phyloP scores from a whole-genome alignment of 2,888 invertebrate species.

The Chymomyza amoena region DNA sequence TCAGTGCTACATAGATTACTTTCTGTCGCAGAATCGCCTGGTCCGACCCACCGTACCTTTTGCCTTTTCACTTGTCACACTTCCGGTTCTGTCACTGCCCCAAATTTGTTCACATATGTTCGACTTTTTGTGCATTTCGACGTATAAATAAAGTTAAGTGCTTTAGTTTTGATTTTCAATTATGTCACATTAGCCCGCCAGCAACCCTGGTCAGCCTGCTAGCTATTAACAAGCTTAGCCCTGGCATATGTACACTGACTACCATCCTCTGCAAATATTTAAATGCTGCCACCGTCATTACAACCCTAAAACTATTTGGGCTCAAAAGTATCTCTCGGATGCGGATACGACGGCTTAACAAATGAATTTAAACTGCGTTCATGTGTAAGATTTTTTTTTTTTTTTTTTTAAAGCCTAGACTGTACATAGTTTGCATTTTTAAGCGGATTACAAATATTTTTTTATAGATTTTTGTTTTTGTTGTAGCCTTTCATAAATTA shows the following conservation, averaged over 20 bases:
- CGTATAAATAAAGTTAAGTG: constrained; percentile 67
- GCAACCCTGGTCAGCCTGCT: background rate
- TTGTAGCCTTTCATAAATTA: constrained; percentile 49
- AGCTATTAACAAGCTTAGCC: constrained; percentile 61
- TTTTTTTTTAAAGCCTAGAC: constrained; percentile 46
- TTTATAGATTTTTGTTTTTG: constrained; percentile 3
- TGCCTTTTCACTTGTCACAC: constrained; percentile 21
- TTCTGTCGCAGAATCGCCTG: too few species aligned
- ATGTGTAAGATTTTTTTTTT: constrained; percentile 61
- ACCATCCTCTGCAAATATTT: constrained; percentile 47
- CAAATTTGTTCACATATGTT: constrained; percentile 56
- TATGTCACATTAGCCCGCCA: constrained; percentile 67
- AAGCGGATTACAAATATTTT: constrained; percentile 63
- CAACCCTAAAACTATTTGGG: constrained; percentile 58
- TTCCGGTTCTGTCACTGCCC: constrained; percentile 13
- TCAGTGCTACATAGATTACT: too few species aligned
- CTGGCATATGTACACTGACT: constrained; percentile 36
- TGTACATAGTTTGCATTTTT: constrained; percentile 37
- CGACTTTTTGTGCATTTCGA: constrained; percentile 65
- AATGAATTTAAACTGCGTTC: constrained; percentile 52
- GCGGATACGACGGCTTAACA: constrained; percentile 4
- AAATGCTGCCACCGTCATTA: constrained; percentile 37
- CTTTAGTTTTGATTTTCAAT: constrained; percentile 76
- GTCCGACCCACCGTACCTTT: background rate
- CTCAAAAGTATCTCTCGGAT: background rate